These are phyloP conservation scores for Malurus leucopterus DNA, from an alignment of 2,797 vertebrate species.

Conservation along the genomic window DNA sequence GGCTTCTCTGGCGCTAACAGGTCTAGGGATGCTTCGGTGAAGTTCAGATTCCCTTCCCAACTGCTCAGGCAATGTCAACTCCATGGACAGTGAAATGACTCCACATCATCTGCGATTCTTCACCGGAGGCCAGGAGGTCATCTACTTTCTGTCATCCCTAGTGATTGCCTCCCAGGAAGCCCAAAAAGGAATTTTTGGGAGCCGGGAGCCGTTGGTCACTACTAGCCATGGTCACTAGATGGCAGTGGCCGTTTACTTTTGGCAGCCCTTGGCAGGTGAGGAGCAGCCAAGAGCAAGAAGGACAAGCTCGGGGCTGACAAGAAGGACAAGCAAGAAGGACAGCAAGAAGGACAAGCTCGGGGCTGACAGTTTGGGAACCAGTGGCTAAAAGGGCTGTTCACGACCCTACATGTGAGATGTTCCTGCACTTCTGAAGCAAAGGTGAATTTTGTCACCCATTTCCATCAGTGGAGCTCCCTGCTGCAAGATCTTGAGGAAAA, in stretches of 20 bases:
- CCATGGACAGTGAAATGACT: rapidly evolving
- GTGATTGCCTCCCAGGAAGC: rapidly evolving
- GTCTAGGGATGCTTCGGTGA: rapidly evolving
- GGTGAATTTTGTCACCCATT: no score
- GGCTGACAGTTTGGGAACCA: not conserved
- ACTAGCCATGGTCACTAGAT: not conserved
- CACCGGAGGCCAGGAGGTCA: rapidly evolving
- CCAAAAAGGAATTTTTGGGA: not conserved
- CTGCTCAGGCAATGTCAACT: not conserved
- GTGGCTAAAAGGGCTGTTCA: not conserved
- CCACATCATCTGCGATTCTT: rapidly evolving
- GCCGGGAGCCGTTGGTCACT: not conserved
- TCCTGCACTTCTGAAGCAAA: not conserved
- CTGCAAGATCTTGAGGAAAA: rapidly evolving
- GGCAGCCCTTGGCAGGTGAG: not conserved
- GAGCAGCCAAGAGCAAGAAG: no score
- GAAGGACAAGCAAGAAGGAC: no score
- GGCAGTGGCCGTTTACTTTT: slow-evolving; percentile 26
- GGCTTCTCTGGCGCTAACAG: not conserved
- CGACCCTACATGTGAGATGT: rapidly evolving
- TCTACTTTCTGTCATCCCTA: rapidly evolving
- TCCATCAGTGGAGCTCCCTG: not conserved
- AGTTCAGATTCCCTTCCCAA: not conserved
- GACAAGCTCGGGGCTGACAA: rapidly evolving
- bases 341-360: rapidly evolving